phyloP scores from a whole-genome alignment of 2,113 vertebrate species.

The Dromaius novaehollandiae region DNA sequence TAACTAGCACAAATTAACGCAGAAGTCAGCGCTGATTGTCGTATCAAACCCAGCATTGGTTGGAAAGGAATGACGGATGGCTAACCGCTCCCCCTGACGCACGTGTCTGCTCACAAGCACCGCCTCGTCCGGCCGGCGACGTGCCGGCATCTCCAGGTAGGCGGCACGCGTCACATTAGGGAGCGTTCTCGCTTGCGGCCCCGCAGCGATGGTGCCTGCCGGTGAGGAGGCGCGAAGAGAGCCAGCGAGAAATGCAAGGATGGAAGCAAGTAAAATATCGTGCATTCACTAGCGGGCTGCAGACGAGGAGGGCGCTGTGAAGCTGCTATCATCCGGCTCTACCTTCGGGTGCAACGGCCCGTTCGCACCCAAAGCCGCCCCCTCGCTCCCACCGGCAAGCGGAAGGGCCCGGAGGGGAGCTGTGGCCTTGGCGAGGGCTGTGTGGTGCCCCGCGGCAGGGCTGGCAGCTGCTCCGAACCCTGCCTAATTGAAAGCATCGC shows the following conservation, averaged over 20 bases:
- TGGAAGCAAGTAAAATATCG: too few species aligned
- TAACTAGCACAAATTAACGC: conserved; percentile 22
- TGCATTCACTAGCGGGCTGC: too few species aligned
- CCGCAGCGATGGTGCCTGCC: too few species aligned
- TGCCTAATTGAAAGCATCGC: background rate
- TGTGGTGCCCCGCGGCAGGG: too few species aligned
- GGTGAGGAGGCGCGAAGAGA: too few species aligned
- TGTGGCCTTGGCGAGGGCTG: too few species aligned
- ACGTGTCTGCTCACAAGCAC: background rate
- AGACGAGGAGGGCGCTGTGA: background rate
- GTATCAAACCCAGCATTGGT: background rate
- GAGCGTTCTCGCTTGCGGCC: background rate
- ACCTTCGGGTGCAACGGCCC: too few species aligned
- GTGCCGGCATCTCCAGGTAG: background rate
- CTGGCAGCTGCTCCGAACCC: background rate
- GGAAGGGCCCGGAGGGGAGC: too few species aligned
- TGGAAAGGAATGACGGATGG: background rate
- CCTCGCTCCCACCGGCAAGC: too few species aligned
- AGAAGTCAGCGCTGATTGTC: conserved; percentile 27
- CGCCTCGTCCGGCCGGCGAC: background rate
- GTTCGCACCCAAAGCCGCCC: too few species aligned
- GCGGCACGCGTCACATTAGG: background rate
- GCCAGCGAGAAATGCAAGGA: too few species aligned
- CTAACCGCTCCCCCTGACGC: rapidly evolving
- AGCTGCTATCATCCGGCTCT: background rate